Evolutionary conservation across 2,797 vertebrate species (phyloP).

Genomic region (Sebastes dallii): DNA sequence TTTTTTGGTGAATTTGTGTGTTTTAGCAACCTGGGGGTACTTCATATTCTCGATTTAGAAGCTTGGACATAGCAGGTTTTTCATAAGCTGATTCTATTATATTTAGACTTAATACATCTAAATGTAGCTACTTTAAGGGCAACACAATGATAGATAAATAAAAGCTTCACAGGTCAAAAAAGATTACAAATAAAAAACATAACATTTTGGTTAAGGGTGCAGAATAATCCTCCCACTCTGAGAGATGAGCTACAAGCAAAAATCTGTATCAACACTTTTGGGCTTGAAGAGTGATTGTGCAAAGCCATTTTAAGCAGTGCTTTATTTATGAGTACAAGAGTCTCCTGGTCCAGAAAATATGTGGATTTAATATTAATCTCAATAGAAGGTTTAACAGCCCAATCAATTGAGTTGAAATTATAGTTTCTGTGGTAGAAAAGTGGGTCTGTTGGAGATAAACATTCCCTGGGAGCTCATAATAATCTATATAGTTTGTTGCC

Average conservation of each 20-base stretch:
- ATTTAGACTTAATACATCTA: not conserved
- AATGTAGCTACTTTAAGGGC: not conserved
- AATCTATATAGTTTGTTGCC: conserved; percentile 30
- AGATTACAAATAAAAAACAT: not conserved
- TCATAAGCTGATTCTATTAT: too few species aligned
- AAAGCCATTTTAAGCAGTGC: conserved; percentile 19
- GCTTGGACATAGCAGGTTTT: not conserved
- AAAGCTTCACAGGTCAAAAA: not conserved
- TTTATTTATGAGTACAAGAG: conserved; percentile 23
- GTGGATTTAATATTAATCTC: conserved; percentile 46
- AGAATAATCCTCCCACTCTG: not conserved
- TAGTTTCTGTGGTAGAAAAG: conserved; percentile 11
- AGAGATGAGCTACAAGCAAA: not conserved
- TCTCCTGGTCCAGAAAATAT: conserved; percentile 19
- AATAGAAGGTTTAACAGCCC: conserved; percentile 35
- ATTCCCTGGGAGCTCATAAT: conserved; percentile 20
- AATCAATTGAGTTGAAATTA: conserved; percentile 37
- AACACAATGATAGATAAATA: not conserved
- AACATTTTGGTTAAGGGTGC: not conserved
- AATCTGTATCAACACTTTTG: not conserved
- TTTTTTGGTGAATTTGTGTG: not conserved
- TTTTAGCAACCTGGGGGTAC: not conserved
- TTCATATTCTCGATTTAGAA: not conserved
- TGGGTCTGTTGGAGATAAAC: conserved; percentile 37
- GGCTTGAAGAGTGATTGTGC: not conserved